A percentile compares a stretch with the other conserved stretches of the same genome.
These are phyloP conservation scores for Trisateles emortualis DNA, from an alignment of 2,888 invertebrate species.

Conservation along the genomic window DNA sequence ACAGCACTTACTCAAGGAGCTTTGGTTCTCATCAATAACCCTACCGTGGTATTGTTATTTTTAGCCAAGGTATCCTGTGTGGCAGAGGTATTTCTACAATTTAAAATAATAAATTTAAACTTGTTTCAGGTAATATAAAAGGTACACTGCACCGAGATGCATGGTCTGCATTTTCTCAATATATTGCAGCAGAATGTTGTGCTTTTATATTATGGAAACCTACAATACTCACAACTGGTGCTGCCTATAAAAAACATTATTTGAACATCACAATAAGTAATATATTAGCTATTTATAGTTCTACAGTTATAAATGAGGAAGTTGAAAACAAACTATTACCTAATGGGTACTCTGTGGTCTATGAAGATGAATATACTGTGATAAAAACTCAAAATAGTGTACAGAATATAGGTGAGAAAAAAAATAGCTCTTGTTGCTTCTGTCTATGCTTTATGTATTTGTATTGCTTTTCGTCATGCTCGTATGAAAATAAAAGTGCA, in stretches of 20 bases:
- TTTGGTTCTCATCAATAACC: too few species aligned
- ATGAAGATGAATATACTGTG: conserved; percentile 69
- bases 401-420: conserved; percentile 61
- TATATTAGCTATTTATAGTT: conserved; percentile 76
- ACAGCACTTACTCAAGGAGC: too few species aligned
- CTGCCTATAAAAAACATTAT: conserved; percentile 79
- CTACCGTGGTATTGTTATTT: too few species aligned
- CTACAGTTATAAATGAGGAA: conserved; percentile 59
- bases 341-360: conserved; percentile 61
- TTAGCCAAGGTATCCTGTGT: too few species aligned
- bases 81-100: too few species aligned
- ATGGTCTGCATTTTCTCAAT: conserved; percentile 77
- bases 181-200: conserved; percentile 75
- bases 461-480: too few species aligned
- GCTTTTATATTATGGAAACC: conserved; percentile 74
- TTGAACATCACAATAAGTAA: conserved; percentile 79
- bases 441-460: too few species aligned
- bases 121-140: conserved; percentile 74
- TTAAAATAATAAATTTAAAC: too few species aligned
- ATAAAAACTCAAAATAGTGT: conserved; percentile 61
- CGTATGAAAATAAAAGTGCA: too few species aligned
- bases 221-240: conserved; percentile 79
- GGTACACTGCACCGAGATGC: conserved; percentile 82
- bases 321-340: conserved; percentile 57
- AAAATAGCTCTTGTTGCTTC: too few species aligned